Base-by-base conservation (phyloP, 1,140 invertebrate genomes). In the Pogonus chalceus region DNA sequence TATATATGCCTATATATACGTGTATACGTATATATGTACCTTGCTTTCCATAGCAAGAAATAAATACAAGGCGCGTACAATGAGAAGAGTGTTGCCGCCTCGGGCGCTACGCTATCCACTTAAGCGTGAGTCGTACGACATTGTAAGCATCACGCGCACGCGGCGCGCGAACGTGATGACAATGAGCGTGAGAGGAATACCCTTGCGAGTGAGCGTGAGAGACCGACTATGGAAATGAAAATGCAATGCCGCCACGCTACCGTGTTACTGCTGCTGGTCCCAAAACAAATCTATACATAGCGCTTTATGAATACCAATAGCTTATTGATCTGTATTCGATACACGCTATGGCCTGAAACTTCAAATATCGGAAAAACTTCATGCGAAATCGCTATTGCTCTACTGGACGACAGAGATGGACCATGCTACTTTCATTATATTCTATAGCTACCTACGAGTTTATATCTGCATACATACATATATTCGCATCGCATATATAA, bases 261-360 rank as follows among this genome's bases (percentile, higher is more conserved):
- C 7, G 7, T 31, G 26, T 18, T 43, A 16, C n/a, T n/a, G n/a
- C n/a, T n/a, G n/a, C n/a, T n/a, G 37, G 37, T 43, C 37, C 37
- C 37, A 43, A 43, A 43, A 43, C 37, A 43, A 43, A 43, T 43
- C 37, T 43, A 43, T 43, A 43, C 37, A 43, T 18, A 43, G 7
- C 18, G 18, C 37, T 43, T 43, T 43, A 43, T 43, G 37, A 43
- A 43, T 43, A 43, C 37, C 37, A 43, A 43, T 43, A 16, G 37
- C 37, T 43, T 43, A 43, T 43, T 43, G 37, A 43, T 43, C 37
- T 43, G 37, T 43, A 43, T 43, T 43, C 37, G 37, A 43, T 43
- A 43, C 37, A 16, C 37, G 18, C 18, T 7, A 7, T 12, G 4
- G 4, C 4, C 7, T 31, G 14, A 31, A 31, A 31, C 26, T 31